Evolutionary conservation across 2,888 invertebrate species (phyloP).

Genomic region (Sussaba pulchella): DNA sequence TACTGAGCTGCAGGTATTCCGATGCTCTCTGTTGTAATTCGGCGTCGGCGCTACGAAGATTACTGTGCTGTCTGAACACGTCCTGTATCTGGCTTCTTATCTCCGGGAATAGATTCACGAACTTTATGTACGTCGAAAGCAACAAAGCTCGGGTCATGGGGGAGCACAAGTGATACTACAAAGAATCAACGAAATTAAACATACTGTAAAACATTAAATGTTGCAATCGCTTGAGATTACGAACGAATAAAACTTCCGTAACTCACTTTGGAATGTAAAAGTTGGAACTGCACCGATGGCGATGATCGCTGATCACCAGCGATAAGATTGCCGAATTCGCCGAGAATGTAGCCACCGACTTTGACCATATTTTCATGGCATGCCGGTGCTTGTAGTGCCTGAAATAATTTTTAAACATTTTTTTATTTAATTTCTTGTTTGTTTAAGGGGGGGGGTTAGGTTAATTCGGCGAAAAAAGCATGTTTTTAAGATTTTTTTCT

Average conservation of each 20-base stretch:
- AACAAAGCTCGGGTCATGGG: slow-evolving; percentile 98
- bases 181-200: slow-evolving; percentile 36
- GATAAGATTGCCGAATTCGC: slow-evolving; percentile 99
- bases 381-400: slow-evolving; percentile 98
- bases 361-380: slow-evolving; percentile 99
- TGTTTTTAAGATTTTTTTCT: too few species aligned
- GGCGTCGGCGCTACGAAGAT: slow-evolving; percentile 98
- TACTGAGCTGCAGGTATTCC: slow-evolving; percentile 98
- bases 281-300: slow-evolving; percentile 98
- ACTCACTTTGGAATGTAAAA: slow-evolving; percentile 96
- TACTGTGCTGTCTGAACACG: slow-evolving; percentile 97
- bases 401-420: slow-evolving; percentile 51
- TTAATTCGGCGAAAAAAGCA: too few species aligned
- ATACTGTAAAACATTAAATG: too few species aligned
- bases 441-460: too few species aligned
- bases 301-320: slow-evolving; percentile 99
- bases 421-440: background rate
- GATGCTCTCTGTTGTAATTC: slow-evolving; percentile 99
- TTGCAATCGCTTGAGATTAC: too few species aligned
- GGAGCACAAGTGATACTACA: slow-evolving; percentile 96
- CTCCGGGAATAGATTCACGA: slow-evolving; percentile 99
- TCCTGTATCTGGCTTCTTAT: slow-evolving; percentile 98
- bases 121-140: slow-evolving; percentile 99
- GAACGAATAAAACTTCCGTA: too few species aligned
- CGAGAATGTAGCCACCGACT: slow-evolving; percentile 99